Evolutionary conservation across 2,113 vertebrate genomes (phyloP).

Genomic region (Zosterops pallidus): DNA sequence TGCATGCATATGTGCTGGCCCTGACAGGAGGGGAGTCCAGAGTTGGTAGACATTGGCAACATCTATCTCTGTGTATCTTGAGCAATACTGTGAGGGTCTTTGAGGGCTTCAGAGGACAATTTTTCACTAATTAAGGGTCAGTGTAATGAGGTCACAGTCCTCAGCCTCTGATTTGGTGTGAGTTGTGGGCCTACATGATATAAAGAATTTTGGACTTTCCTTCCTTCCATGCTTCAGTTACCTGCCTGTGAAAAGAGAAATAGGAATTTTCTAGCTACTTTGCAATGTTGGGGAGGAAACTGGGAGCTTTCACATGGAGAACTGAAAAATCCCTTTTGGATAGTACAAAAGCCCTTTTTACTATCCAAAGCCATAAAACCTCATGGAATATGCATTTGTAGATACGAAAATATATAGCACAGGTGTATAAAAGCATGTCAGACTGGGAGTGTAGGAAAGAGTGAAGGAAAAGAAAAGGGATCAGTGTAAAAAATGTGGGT

Average conservation of each 20-base stretch:
- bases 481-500: not conserved
- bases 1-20: accelerated
- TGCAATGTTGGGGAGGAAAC: not conserved
- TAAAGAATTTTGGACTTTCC: not conserved
- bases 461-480: not conserved
- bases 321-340: not conserved
- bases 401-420: not conserved
- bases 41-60: not conserved
- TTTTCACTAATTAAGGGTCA: not conserved
- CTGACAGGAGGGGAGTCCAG: not conserved
- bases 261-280: not conserved
- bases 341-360: not conserved
- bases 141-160: too few relatives aligned
- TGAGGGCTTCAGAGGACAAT: not conserved
- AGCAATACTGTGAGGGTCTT: not conserved
- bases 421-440: not conserved
- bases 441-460: not conserved
- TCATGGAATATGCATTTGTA: not conserved
- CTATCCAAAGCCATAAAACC: not conserved
- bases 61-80: not conserved
- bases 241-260: not conserved
- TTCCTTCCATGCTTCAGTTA: not conserved
- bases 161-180: not conserved
- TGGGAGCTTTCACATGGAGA: not conserved
- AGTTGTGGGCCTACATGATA: not conserved